Evolutionary conservation across 2,888 invertebrate species (phyloP), one percentile per base, ranked within the genome.

Genomic region (Branchipolynoe longqiensis): DNA sequence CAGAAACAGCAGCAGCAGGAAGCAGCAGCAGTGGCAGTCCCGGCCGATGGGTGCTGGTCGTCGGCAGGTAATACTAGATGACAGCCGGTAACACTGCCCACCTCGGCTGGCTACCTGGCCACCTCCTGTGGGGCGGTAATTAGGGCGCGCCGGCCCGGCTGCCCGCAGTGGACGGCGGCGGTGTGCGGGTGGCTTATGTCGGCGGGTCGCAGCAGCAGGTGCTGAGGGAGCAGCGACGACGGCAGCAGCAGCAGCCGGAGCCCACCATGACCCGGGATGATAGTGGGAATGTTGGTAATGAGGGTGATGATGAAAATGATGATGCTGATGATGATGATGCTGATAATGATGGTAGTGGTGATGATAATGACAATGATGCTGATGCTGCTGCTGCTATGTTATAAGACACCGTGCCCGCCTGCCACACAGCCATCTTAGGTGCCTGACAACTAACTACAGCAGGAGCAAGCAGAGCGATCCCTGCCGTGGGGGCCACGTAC

Each of bases 351-450:
- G n/a, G n/a, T n/a, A n/a, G n/a, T n/a, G n/a, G n/a, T n/a, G n/a
- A n/a, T n/a, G n/a, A n/a, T n/a, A n/a, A n/a, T n/a, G n/a, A n/a
- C n/a, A n/a, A n/a, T n/a, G n/a, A n/a, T n/a, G n/a, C n/a, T n/a
- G n/a, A n/a, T n/a, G n/a, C n/a, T n/a, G n/a, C n/a, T n/a, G n/a
- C n/a, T n/a, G n/a, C n/a, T n/a, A n/a, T n/a, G n/a, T n/a, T n/a
- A 18, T 48, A 69, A 69, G 69, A 38, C 69, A 69, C 69, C 36
- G 33, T 22, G 33, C 22, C 36, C 58, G 58, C 58, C 14, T 38
- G 69, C 36, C 69, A 69, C 69, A 69, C 69, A 69, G 69, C 69
- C 69, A 69, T 69, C 69, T 69, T 69, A 38, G 69, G 33, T 38
- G 36, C 38, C 69, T 69, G 69, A 69, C 69, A 25, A 38, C 69